These are phyloP conservation scores for Sapayoa aenigma DNA, from an alignment of 2,113 vertebrate species.

Conservation along the genomic window DNA sequence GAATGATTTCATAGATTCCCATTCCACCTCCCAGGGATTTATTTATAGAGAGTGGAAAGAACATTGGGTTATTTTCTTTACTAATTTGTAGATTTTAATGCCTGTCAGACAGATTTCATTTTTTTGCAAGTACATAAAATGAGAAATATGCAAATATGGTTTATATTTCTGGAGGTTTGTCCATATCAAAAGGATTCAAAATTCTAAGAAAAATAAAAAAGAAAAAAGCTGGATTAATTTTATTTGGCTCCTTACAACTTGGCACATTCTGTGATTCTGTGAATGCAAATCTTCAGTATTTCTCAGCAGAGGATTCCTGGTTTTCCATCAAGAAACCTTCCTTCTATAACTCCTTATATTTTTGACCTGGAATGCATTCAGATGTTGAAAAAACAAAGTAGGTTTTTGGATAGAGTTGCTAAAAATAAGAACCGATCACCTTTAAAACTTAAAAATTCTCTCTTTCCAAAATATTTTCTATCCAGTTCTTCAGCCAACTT, in stretches of 20 bases:
- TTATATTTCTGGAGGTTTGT: background rate
- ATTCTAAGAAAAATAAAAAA: background rate
- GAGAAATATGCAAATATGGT: background rate
- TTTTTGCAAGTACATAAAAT: background rate
- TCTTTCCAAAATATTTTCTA: background rate
- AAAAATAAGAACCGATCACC: background rate
- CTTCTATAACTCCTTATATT: background rate
- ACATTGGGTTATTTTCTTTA: background rate
- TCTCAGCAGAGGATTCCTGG: background rate
- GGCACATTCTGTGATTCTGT: background rate
- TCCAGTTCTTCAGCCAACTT: accelerated
- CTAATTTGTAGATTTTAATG: background rate
- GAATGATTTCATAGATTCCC: background rate
- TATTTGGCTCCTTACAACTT: background rate
- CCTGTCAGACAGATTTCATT: background rate
- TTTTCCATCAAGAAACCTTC: background rate
- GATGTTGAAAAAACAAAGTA: background rate
- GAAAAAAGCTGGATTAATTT: background rate
- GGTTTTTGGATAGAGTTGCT: accelerated
- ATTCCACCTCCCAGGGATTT: background rate
- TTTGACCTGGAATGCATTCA: background rate
- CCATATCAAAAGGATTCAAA: background rate
- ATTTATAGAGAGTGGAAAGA: background rate
- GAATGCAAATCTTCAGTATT: background rate
- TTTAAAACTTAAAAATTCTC: background rate